phyloP scores from a whole-genome alignment of 2,888 invertebrate species.

The Sialis fuliginosa region DNA sequence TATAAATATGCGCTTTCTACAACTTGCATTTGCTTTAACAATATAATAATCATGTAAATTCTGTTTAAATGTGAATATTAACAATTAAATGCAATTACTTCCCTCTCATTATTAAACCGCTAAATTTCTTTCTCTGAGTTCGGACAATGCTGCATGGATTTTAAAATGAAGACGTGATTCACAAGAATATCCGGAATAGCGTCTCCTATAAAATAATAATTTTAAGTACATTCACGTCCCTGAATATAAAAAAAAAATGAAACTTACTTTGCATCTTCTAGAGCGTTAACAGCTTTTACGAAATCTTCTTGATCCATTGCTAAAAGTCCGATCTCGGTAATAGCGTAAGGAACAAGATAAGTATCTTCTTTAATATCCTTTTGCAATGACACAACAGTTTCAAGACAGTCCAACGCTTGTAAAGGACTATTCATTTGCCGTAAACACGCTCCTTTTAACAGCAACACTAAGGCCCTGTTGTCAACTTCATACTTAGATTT shows the following conservation, averaged over 20 bases:
- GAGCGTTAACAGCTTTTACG: conserved; percentile 45
- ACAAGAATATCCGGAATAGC: conserved; percentile 70
- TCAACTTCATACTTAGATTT: conserved; percentile 40
- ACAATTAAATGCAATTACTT: too few species aligned
- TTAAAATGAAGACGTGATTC: conserved; percentile 82
- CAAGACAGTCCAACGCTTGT: conserved; percentile 59
- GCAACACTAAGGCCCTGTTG: conserved; percentile 54
- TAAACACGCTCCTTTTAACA: conserved; percentile 71
- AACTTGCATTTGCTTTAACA: too few species aligned
- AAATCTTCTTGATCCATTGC: conserved; percentile 50
- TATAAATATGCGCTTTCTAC: too few species aligned
- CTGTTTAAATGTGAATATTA: too few species aligned
- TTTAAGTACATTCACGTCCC: background rate
- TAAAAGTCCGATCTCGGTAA: conserved; percentile 70
- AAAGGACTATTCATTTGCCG: conserved; percentile 58
- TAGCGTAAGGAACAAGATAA: conserved; percentile 71
- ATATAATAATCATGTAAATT: too few species aligned
- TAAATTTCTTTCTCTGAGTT: conserved; percentile 19
- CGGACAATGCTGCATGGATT: conserved; percentile 55
- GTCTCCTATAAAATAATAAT: conserved; percentile 43
- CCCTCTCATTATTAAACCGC: too few species aligned
- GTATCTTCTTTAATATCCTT: conserved; percentile 63
- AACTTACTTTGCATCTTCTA: conserved; percentile 70
- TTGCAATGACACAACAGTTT: conserved; percentile 40
- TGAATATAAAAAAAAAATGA: conserved; percentile 6